phyloP scores from a whole-genome alignment of 2,797 vertebrate species.

The Sparus aurata region DNA sequence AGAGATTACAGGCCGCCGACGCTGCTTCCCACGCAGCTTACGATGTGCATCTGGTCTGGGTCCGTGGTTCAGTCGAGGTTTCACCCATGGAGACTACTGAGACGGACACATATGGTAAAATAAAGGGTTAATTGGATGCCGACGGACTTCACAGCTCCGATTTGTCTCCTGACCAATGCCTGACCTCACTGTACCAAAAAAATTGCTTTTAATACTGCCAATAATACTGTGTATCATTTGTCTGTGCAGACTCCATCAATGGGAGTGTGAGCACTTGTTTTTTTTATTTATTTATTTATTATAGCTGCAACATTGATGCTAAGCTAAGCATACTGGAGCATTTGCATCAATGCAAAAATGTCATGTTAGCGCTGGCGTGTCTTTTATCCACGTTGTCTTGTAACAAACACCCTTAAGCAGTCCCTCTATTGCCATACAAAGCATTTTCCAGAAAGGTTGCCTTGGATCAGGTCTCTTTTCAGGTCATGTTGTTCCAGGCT shows the following conservation, averaged over 20 bases:
- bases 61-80: constrained; percentile 14
- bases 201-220: neutral
- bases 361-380: neutral
- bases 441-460: constrained; percentile 33
- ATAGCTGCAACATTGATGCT: neutral
- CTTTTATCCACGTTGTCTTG: neutral
- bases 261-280: neutral
- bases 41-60: constrained; percentile 12
- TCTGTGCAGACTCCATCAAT: neutral
- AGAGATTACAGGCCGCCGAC: neutral
- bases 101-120: constrained; percentile 19
- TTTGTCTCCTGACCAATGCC: constrained; percentile 11
- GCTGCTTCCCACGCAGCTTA: constrained; percentile 15
- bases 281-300: neutral
- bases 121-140: constrained; percentile 9
- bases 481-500: constrained; percentile 68
- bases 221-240: neutral
- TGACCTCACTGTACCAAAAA: neutral
- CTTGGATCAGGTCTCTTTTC: constrained; percentile 39
- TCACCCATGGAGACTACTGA: neutral
- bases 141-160: constrained; percentile 14
- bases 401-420: constrained; percentile 36
- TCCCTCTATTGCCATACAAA: constrained; percentile 22
- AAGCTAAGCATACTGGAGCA: constrained; percentile 1
- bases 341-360: constrained; percentile 27